Evolutionary conservation across 2,888 invertebrate genomes (phyloP).

Genomic region (Mylabris sibirica): DNA sequence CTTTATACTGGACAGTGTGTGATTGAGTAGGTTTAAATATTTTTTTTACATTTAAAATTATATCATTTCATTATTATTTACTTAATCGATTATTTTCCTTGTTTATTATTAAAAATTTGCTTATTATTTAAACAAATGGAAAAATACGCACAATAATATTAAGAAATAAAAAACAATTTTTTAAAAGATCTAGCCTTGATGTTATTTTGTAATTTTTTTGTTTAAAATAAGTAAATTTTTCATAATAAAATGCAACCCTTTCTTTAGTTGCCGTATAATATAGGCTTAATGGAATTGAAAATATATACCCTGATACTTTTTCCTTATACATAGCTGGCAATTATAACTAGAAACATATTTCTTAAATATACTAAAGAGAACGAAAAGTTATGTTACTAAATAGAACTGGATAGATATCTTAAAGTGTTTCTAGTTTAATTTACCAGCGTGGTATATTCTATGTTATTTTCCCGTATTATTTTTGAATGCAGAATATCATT

Average conservation of each 20-base stretch:
- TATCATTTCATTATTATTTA: not conserved
- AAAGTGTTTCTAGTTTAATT: too few relatives aligned
- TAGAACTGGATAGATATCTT: too few relatives aligned
- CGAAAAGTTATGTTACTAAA: not conserved
- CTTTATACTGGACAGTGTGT: not conserved
- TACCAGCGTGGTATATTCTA: too few relatives aligned
- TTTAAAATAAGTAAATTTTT: constrained; percentile 5
- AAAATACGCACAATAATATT: not conserved
- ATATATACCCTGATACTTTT: too few relatives aligned
- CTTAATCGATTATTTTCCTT: not conserved
- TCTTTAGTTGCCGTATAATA: too few relatives aligned
- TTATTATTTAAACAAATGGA: not conserved
- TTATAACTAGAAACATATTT: not conserved
- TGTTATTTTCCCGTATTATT: too few relatives aligned
- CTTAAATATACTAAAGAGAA: not conserved
- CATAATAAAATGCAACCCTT: not conserved
- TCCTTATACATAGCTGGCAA: not conserved
- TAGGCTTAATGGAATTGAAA: too few relatives aligned
- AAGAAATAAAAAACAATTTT: not conserved
- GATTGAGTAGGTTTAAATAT: not conserved
- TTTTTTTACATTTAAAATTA: not conserved
- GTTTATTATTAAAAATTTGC: not conserved
- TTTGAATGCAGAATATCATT: too few relatives aligned
- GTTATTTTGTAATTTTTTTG: not conserved
- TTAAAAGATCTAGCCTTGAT: not conserved